phyloP scores from a whole-genome alignment of 2,797 vertebrate species.

The Rhynchotus rufescens region DNA sequence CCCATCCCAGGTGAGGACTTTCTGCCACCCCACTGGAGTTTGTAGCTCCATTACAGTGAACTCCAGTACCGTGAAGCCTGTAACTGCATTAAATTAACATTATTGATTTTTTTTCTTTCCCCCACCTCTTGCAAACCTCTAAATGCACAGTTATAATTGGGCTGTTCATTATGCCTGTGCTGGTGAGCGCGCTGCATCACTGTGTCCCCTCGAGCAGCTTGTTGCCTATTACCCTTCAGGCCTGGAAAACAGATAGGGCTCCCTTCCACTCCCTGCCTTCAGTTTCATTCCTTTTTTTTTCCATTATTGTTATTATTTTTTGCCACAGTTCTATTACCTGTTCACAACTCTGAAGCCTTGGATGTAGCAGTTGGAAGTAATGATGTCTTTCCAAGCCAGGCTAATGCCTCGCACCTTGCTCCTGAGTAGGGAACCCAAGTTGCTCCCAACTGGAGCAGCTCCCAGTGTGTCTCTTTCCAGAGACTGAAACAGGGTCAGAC shows the following conservation, averaged over 20 bases:
- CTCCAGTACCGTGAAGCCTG: background rate
- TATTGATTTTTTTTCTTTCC: conserved; percentile 28
- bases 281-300: conserved; percentile 69
- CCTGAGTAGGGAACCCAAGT: background rate
- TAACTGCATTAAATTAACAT: conserved; percentile 65
- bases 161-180: conserved; percentile 75
- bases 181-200: background rate
- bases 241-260: conserved; percentile 69
- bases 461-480: background rate
- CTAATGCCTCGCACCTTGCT: conserved; percentile 41
- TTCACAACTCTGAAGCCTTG: conserved; percentile 56
- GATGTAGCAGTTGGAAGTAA: conserved; percentile 44
- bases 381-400: conserved; percentile 71
- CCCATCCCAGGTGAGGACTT: background rate
- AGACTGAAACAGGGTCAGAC: background rate
- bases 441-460: background rate
- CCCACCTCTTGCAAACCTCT: conserved; percentile 33
- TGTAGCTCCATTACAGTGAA: conserved; percentile 17
- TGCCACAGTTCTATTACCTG: conserved; percentile 78
- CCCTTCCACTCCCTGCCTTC: conserved; percentile 58
- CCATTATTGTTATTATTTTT: conserved; percentile 73
- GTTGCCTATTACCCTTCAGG: conserved; percentile 79
- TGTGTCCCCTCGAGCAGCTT: conserved; percentile 19
- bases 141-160: conserved; percentile 72
- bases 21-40: background rate